Evolutionary conservation across 2,797 vertebrate species (phyloP), one percentile per base, ranked within the genome.

Genomic region (Delichon dasypus): DNA sequence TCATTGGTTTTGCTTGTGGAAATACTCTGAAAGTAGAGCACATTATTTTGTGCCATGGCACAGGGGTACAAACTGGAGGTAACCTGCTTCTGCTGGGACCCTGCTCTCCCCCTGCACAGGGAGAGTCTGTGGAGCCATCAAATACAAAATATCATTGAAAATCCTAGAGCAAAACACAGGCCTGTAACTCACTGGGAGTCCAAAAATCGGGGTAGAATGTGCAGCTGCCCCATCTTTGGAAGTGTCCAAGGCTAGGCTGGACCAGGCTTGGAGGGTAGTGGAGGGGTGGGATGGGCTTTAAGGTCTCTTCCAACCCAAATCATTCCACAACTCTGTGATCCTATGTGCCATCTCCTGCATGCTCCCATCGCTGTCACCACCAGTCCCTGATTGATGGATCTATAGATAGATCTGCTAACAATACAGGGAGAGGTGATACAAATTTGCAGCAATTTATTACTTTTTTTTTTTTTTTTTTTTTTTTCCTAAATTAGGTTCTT

Each of bases 221-320:
- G 26, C 48, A 30, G 25, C 18, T 74, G 10, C 5, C 12, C 40
- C 34, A 27, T 27, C 36, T 30, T 34, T 61, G 25, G 34, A 67
- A 47, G 15, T 13, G 34, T 47, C 27, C 26, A 27, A 48, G 22
- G 18, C 29, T 30, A 34, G 30, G 25, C 6, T 71, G 32, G 12
- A 21, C 0, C 0, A 29, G 9, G 19, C 20, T 60, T 40, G 47
- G 40, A 53, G 15, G 3, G n/a, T 27, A 79, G 19, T 15, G 3
- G 8, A 50, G 15, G 22, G 32, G 20, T 5, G 19, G 23, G 64
- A 14, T n/a, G 45, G 20, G 11, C 3, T 58, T 45, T 58, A n/a
- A n/a, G 13, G n/a, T 45, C 16, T 7, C 11, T 72, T 51, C 44
- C n/a, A 58, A n/a, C 16, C 9, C 25, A 70, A 70, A 42, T 11